These are phyloP conservation scores for Idaea straminata DNA, from an alignment of 2,888 invertebrate species.

Conservation along the genomic window DNA sequence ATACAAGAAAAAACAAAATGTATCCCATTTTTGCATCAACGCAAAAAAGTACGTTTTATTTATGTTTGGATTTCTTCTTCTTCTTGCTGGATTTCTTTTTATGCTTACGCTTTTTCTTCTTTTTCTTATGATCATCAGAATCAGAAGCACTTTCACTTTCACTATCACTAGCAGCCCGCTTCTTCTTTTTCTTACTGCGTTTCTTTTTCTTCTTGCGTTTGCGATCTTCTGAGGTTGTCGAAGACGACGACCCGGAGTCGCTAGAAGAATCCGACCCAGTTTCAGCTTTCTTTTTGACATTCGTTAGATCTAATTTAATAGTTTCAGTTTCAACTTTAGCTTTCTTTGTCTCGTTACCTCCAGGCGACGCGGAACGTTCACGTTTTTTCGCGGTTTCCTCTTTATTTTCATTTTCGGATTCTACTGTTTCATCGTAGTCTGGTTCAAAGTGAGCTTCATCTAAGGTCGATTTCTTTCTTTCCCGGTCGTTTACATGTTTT, in stretches of 20 bases:
- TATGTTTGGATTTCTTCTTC: slow-evolving; percentile 84
- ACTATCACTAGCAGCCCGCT: slow-evolving; percentile 82
- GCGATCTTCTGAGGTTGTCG: slow-evolving; percentile 75
- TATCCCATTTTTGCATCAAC: not conserved
- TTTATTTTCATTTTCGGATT: slow-evolving; percentile 83
- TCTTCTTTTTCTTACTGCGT: slow-evolving; percentile 81
- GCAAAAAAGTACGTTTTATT: slow-evolving; percentile 40
- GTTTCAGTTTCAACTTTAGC: slow-evolving; percentile 61
- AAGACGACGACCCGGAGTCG: slow-evolving; percentile 73
- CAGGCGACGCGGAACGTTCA: slow-evolving; percentile 56
- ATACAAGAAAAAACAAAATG: slow-evolving; percentile 8
- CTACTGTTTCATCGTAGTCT: slow-evolving; percentile 83
- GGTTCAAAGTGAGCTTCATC: slow-evolving; percentile 88
- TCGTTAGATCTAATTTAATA: slow-evolving; percentile 73
- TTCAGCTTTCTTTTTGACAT: slow-evolving; percentile 72
- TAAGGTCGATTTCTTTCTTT: slow-evolving; percentile 83
- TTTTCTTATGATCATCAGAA: slow-evolving; percentile 83
- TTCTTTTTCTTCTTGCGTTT: slow-evolving; percentile 83
- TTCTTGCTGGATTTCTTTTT: slow-evolving; percentile 86
- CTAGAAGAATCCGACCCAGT: slow-evolving; percentile 68
- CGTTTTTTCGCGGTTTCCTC: slow-evolving; percentile 70
- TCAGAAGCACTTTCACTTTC: slow-evolving; percentile 84
- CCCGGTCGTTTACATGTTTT: slow-evolving; percentile 51
- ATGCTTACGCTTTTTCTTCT: slow-evolving; percentile 84
- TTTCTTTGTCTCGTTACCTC: slow-evolving; percentile 54